A percentile compares a stretch with the other conserved stretches of the same genome.
Conservation (phyloP, 2,797 vertebrate genomes). For the Pteropus rufus region DNA sequence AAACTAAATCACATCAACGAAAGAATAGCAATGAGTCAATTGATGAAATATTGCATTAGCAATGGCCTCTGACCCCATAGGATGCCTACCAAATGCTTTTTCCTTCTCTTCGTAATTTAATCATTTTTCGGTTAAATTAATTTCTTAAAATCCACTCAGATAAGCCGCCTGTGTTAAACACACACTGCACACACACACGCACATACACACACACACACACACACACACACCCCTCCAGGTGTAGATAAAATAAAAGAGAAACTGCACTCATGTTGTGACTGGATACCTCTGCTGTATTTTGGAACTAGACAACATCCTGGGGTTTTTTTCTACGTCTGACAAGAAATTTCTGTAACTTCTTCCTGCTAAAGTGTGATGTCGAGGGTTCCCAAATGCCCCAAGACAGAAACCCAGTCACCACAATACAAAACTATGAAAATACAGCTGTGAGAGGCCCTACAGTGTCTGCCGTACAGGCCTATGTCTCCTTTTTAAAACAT, state of each 20-base stretch:
- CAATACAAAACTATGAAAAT: neutral
- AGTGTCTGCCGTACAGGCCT: neutral
- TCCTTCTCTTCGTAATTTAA: conserved; percentile 66
- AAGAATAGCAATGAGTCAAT: conserved; percentile 73
- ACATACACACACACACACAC: neutral
- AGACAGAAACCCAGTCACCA: neutral
- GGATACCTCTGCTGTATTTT: neutral
- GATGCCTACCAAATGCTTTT: conserved; percentile 66
- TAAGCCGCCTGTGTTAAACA: conserved; percentile 43
- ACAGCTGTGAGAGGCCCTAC: neutral
- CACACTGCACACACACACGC: neutral
- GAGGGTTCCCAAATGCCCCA: neutral
- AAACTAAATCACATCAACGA: conserved; percentile 70
- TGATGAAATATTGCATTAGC: conserved; percentile 72
- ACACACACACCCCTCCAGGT: neutral
- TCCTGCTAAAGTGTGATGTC: neutral
- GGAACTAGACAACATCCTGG: neutral
- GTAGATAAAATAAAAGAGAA: conserved; percentile 43
- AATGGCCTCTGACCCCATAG: conserved; percentile 46
- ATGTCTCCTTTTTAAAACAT: neutral
- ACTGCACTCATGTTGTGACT: neutral
- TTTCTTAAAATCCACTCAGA: conserved; percentile 66
- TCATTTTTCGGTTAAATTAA: conserved; percentile 74
- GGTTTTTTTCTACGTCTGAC: neutral
- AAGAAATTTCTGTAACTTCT: conserved; percentile 23